Conservation (phyloP, 2,888 invertebrate genomes). For the Eupithecia subumbrata region DNA sequence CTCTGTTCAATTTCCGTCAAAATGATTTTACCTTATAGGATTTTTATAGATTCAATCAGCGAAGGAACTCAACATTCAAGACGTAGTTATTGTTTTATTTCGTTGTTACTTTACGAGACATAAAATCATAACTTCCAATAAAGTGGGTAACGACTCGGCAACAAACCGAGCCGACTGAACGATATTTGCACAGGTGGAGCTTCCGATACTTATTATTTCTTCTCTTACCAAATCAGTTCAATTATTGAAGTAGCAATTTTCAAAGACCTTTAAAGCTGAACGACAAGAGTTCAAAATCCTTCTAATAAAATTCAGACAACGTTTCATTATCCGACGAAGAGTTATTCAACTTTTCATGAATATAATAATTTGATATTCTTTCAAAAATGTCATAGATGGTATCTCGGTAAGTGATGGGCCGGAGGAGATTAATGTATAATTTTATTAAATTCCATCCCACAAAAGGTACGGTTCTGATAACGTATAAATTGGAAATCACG, state of each 20-base stretch:
- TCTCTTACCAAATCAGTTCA: neutral
- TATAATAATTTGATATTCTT: slow-evolving; percentile 33
- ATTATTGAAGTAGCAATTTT: neutral
- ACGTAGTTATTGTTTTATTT: slow-evolving; percentile 12
- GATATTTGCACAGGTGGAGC: neutral
- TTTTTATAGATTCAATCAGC: slow-evolving; percentile 1
- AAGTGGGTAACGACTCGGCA: slow-evolving; percentile 7
- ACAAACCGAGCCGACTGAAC: neutral
- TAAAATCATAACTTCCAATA: slow-evolving; percentile 31
- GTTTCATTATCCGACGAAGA: slow-evolving; percentile 2
- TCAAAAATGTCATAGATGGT: slow-evolving; percentile 28
- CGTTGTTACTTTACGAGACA: slow-evolving; percentile 22
- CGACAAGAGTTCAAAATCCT: neutral
- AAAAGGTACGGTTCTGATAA: slow-evolving; percentile 38
- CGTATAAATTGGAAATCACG: slow-evolving; percentile 37
- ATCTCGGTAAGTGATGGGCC: slow-evolving; percentile 30
- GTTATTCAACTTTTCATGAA: slow-evolving; percentile 25
- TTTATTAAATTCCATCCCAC: slow-evolving; percentile 44
- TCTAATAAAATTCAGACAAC: neutral
- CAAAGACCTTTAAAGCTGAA: neutral
- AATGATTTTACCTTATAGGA: neutral
- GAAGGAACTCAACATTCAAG: slow-evolving; percentile 13
- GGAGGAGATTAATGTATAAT: slow-evolving; percentile 40
- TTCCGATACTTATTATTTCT: neutral
- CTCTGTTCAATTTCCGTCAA: neutral